Conservation (phyloP, 2,888 invertebrate species). For the Lysandra bellargus region DNA sequence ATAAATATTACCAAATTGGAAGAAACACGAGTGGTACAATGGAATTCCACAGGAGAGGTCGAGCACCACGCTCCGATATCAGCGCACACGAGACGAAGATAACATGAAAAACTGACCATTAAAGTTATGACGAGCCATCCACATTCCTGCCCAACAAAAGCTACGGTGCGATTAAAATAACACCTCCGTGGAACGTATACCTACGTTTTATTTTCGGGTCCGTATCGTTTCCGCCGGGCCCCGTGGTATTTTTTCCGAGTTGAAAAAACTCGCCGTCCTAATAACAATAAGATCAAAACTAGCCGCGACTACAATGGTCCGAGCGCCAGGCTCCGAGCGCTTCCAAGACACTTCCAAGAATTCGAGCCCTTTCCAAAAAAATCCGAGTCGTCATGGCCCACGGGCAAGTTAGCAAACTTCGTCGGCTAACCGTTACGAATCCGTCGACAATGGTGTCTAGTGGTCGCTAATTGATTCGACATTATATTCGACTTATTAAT, state of each 20-base stretch:
- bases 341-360: slow-evolving; percentile 73
- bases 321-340: slow-evolving; percentile 76
- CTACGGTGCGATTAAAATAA: slow-evolving; percentile 78
- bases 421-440: slow-evolving; percentile 2
- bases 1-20: neutral
- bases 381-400: slow-evolving; percentile 74
- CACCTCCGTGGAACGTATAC: slow-evolving; percentile 77
- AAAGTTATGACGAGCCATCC: slow-evolving; percentile 79
- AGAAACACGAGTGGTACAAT: neutral
- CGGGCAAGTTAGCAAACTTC: slow-evolving; percentile 67
- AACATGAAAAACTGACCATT: slow-evolving; percentile 72
- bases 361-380: slow-evolving; percentile 70
- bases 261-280: slow-evolving; percentile 80
- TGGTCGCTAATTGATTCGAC: slow-evolving; percentile 9
- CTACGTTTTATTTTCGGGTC: slow-evolving; percentile 75
- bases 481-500: neutral
- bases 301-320: slow-evolving; percentile 76
- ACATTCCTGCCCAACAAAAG: slow-evolving; percentile 79
- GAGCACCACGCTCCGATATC: neutral
- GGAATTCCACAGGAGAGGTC: neutral
- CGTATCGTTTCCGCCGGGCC: slow-evolving; percentile 79
- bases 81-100: slow-evolving; percentile 8
- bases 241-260: slow-evolving; percentile 74
- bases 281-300: slow-evolving; percentile 81
- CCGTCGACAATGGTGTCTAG: slow-evolving; percentile 7